Base-by-base conservation (phyloP, 92 coral and sea anemone species). In the Phenganax marumi region DNA sequence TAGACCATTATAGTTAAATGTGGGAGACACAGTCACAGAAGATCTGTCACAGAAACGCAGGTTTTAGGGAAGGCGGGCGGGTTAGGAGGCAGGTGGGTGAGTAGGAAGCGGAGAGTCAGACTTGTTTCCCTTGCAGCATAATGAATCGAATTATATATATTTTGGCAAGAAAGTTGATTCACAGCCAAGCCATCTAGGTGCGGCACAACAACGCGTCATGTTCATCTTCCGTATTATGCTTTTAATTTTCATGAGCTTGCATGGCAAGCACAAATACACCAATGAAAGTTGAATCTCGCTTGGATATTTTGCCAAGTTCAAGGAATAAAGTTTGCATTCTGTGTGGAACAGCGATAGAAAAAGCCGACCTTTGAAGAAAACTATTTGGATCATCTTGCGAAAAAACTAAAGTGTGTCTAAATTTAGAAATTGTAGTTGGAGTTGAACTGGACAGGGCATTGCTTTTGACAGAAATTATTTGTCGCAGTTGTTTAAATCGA, bases 401-500 rank as follows among this genome's bases (percentile, higher is more conserved):
- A 70, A 63, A 64, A 65, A 80, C 60, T 4, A 64, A 80, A 50
- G 47, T 75, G 19, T 79, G 73, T 79, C 58, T 79, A 62, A 79
- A 46, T 79, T 46, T 58, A 49, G 73, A 79, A 18, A 52, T 79
- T 52, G 73, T 60, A 21, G 73, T 62, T 1, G 52, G 83, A 24
- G 83, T 78, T 24, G 73, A 78, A 43, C 51, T 70, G 4, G 75
- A 70, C 33, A 7, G 21, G 43, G 5, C 18, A 16, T 10, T 18
- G 8, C 17, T 70, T 70, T 49, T 70, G 33, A 78, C 83, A 39
- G 83, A 78, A 18, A 58, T 60, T 22, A 25, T 79, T 79, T 79
- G 81, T 57, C 83, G 83, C n/a, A 79, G 61, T 21, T 79, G 83
- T 68, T 63, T 21, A 16, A 72, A 79, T 24, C 73, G 72, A 9